Conservation (phyloP, 2,113 vertebrate genomes). For the Laticauda laticaudata region DNA sequence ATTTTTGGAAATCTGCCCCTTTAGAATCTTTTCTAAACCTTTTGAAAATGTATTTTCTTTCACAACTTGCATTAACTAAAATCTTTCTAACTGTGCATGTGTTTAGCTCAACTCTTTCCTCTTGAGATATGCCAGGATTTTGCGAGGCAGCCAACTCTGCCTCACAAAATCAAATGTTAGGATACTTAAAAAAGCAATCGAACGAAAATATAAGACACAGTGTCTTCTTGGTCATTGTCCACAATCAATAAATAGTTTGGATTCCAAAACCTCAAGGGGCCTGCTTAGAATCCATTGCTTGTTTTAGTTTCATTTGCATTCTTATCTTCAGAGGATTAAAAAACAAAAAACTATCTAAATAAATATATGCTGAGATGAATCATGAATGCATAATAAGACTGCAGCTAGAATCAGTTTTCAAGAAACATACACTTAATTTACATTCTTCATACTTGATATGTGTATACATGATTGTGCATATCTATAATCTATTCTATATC, state of each 20-base stretch:
- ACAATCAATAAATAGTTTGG: constrained; percentile 44
- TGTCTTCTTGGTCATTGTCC: constrained; percentile 43
- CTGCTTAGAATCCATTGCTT: constrained; percentile 38
- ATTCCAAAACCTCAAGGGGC: constrained; percentile 31
- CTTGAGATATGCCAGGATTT: constrained; percentile 16
- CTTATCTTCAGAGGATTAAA: constrained; percentile 4
- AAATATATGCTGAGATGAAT: constrained; percentile 46
- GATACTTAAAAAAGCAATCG: constrained; percentile 26
- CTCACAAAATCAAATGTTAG: constrained; percentile 14
- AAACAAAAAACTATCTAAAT: constrained; percentile 17
- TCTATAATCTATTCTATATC: neutral
- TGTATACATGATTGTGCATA: neutral
- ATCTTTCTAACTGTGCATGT: constrained; percentile 3
- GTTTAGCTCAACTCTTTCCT: constrained; percentile 27
- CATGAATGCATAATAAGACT: constrained; percentile 18
- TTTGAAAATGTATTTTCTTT: constrained; percentile 39
- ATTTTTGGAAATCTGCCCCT: constrained; percentile 17
- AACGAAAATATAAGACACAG: constrained; percentile 33
- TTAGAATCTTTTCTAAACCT: neutral
- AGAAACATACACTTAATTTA: neutral
- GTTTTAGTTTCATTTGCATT: constrained; percentile 47
- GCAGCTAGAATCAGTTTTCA: neutral
- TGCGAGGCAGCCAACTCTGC: constrained; percentile 14
- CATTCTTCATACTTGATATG: neutral
- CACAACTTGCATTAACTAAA: constrained; percentile 42